Evolutionary conservation across 2,797 vertebrate genomes (phyloP).

Genomic region (Epinephelus malabaricus): DNA sequence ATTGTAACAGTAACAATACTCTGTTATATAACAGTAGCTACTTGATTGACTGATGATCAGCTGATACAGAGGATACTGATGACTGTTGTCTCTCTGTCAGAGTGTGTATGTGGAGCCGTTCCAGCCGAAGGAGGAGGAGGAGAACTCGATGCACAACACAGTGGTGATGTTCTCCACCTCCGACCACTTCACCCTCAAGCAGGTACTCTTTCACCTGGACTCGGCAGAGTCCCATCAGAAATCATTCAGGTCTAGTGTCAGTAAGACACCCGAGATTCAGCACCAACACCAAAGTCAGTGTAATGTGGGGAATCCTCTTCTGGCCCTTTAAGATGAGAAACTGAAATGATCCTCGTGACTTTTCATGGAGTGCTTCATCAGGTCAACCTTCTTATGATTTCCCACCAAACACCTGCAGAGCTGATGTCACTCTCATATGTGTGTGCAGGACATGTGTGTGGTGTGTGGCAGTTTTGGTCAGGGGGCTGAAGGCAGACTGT

Average conservation of each 20-base stretch:
- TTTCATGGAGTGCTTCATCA: too few species aligned
- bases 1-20: too few species aligned
- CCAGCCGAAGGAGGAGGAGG: conserved; percentile 94
- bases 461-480: conserved; percentile 98
- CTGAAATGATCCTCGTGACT: too few species aligned
- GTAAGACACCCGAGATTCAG: too few species aligned
- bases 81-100: conserved; percentile 24
- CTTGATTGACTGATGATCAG: not conserved
- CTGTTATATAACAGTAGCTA: too few species aligned
- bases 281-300: too few species aligned
- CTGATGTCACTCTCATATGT: conserved; percentile 1
- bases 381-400: too few species aligned
- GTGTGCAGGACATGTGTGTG: conserved; percentile 95
- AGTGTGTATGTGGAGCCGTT: conserved; percentile 84
- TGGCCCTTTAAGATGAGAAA: too few species aligned
- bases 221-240: not conserved
- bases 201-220: conserved; percentile 80
- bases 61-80: not conserved
- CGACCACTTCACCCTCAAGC: conserved; percentile 95
- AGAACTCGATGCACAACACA: conserved; percentile 98
- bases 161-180: conserved; percentile 97
- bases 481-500: conserved; percentile 93
- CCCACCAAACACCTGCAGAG: too few species aligned
- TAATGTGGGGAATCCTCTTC: too few species aligned
- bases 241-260: too few species aligned